These are phyloP conservation scores for Spongilla lacustris DNA, from an alignment of 37 sponge, comb jelly and placozoan genomes.

Conservation along the genomic window DNA sequence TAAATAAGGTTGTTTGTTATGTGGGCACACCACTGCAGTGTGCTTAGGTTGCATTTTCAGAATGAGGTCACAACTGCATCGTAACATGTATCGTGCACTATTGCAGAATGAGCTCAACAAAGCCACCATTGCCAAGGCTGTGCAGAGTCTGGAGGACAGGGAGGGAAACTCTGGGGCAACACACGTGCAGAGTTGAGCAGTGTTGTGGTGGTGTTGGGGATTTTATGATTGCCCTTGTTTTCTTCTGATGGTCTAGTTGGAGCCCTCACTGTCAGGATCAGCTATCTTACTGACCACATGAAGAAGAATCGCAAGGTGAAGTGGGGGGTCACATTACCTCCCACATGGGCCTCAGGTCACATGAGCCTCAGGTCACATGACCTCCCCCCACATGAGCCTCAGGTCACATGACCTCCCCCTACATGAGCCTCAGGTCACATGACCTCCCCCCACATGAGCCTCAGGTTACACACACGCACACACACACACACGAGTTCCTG, in stretches of 20 bases:
- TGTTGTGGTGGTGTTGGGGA: not conserved
- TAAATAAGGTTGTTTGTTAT: too few species aligned
- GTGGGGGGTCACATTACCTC: too few species aligned
- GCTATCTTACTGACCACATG: conserved; percentile 71
- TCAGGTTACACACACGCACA: not conserved
- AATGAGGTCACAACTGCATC: too few species aligned
- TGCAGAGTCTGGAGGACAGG: conserved; percentile 21
- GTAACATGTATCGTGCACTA: too few species aligned
- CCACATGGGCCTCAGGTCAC: too few species aligned
- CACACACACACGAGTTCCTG: too few species aligned
- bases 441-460: too few species aligned
- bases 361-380: not conserved
- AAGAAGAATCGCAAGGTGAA: conserved; percentile 62
- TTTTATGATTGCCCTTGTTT: conserved; percentile 45
- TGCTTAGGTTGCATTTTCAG: too few species aligned
- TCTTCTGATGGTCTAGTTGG: conserved; percentile 56
- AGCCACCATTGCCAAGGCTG: conserved; percentile 14
- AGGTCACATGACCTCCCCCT: too few species aligned
- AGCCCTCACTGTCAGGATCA: conserved; percentile 50
- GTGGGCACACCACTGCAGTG: too few species aligned
- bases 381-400: too few species aligned
- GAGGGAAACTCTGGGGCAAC: conserved; percentile 68
- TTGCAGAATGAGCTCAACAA: conserved; percentile 58
- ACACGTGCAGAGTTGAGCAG: conserved; percentile 60
- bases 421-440: too few species aligned